These are phyloP conservation scores for Aphis craccivora DNA, from an alignment of 1,140 invertebrate species.

Conservation along the genomic window DNA sequence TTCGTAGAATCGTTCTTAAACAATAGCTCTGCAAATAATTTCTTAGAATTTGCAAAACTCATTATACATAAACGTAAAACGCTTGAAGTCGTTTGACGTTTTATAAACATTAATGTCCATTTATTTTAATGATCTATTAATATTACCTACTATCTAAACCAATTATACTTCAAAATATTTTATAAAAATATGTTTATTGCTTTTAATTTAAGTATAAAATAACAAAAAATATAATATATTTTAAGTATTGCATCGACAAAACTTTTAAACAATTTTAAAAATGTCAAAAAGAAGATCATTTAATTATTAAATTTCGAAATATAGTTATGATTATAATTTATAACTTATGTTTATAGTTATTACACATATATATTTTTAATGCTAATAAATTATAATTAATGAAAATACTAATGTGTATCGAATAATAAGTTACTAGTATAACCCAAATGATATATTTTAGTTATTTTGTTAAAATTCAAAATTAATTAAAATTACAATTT, in stretches of 20 bases:
- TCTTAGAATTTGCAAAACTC: not conserved
- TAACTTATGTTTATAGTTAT: too few species aligned
- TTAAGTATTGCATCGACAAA: not conserved
- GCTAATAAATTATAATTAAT: too few species aligned
- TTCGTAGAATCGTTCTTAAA: not conserved
- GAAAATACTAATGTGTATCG: too few species aligned
- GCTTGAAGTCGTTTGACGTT: not conserved
- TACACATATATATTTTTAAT: too few species aligned
- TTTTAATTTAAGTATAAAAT: constrained; percentile 13
- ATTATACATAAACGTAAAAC: not conserved
- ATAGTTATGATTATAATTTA: too few species aligned
- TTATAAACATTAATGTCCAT: not conserved
- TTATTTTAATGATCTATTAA: not conserved
- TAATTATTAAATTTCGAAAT: too few species aligned
- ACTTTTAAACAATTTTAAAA: not conserved
- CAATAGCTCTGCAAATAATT: not conserved
- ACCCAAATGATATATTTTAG: too few species aligned
- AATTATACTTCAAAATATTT: not conserved
- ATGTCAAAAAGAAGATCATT: not conserved
- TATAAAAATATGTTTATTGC: not conserved
- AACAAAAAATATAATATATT: not conserved
- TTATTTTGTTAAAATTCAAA: too few species aligned
- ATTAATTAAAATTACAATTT: too few species aligned
- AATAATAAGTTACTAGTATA: too few species aligned
- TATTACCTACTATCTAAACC: not conserved